phyloP scores from a whole-genome alignment of 2,888 invertebrate genomes.

The Eristalis intricaria region DNA sequence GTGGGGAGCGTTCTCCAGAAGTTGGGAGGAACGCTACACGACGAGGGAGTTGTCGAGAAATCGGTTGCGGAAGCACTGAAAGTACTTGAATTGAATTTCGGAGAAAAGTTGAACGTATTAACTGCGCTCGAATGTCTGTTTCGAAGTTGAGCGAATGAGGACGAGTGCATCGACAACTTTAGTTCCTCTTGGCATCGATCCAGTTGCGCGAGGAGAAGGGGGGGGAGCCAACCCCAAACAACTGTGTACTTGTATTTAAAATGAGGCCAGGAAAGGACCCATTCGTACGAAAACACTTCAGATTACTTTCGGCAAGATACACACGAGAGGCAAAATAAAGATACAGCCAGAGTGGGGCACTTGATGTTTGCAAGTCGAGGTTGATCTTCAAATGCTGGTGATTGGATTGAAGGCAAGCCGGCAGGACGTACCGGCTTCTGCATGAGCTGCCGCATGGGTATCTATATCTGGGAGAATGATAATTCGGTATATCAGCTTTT shows the following conservation, averaged over 20 bases:
- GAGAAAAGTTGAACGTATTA: not conserved
- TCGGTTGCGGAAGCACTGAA: not conserved
- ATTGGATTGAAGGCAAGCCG: not conserved
- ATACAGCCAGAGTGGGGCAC: not conserved
- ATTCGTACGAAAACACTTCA: not conserved
- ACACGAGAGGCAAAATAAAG: not conserved
- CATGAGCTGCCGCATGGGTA: not conserved
- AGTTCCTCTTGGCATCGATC: not conserved
- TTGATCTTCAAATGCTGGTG: not conserved
- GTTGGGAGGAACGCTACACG: too few relatives aligned
- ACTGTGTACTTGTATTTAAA: not conserved
- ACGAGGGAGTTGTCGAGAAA: not conserved
- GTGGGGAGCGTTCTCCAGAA: too few relatives aligned
- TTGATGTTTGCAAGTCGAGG: not conserved
- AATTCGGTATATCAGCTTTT: not conserved
- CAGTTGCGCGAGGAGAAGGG: not conserved
- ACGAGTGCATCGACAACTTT: not conserved
- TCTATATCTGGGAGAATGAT: not conserved
- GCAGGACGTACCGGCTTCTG: too few relatives aligned
- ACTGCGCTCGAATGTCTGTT: not conserved
- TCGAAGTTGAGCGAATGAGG: not conserved
- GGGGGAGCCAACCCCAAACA: not conserved
- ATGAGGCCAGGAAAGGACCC: not conserved
- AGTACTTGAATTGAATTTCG: not conserved
- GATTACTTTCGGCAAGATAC: not conserved